Percentiles rank a stretch among this genome's conserved stretches.
These are phyloP conservation scores for Numenius phaeopus DNA, from an alignment of 2,797 vertebrate species.

Conservation along the genomic window DNA sequence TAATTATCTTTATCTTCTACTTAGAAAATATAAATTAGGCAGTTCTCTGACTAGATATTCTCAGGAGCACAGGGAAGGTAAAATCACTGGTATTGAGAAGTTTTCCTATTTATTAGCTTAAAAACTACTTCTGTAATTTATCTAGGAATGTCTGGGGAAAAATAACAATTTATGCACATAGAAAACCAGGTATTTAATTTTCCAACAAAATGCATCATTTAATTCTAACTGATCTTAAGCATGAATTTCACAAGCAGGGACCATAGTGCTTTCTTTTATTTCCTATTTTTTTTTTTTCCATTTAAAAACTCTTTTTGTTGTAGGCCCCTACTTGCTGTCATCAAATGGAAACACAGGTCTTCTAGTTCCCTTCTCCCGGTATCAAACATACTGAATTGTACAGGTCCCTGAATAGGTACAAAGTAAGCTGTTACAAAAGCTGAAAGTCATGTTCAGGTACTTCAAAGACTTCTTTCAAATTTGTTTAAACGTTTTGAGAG, in stretches of 20 bases:
- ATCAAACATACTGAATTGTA: neutral
- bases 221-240: slow-evolving; percentile 11
- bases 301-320: slow-evolving; percentile 28
- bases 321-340: neutral
- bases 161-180: neutral
- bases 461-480: slow-evolving; percentile 27
- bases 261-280: neutral
- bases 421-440: slow-evolving; percentile 19
- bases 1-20: slow-evolving; percentile 37
- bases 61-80: neutral
- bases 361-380: neutral
- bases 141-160: neutral
- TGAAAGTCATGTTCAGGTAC: slow-evolving; percentile 1
- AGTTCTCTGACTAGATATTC: slow-evolving; percentile 5
- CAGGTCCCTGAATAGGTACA: neutral
- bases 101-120: slow-evolving; percentile 23
- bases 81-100: neutral
- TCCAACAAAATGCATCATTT: neutral
- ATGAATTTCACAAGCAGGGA: neutral
- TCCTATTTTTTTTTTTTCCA: neutral
- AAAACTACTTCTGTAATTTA: neutral
- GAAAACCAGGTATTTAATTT: neutral
- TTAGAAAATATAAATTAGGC: slow-evolving; percentile 50
- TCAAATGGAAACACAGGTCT: neutral
- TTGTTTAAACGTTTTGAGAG: slow-evolving; percentile 46